Evolutionary conservation across 2,888 invertebrate species (phyloP), one percentile per base, ranked within the genome.

Genomic region (Brachyopa scutellaris): DNA sequence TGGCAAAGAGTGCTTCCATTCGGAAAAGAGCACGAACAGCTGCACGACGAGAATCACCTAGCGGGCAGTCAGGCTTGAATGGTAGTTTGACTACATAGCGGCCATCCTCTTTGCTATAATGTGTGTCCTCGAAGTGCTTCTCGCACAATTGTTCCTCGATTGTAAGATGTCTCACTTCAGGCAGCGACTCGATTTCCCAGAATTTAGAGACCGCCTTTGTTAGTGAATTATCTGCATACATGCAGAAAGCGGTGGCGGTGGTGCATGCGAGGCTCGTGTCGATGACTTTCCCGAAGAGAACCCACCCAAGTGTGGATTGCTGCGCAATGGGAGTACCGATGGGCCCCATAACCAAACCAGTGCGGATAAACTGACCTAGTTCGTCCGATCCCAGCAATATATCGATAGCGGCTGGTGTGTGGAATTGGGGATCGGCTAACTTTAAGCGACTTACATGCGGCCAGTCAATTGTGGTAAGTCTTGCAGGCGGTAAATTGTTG

Each of bases 341-440:
- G n/a, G n/a, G n/a, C n/a, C n/a, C n/a, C n/a, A n/a, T n/a, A n/a
- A n/a, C n/a, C n/a, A n/a, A n/a, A n/a, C n/a, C n/a, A 1, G 38
- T 7, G 11, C 29, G 64, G 1, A 79, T 15, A 40, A 83, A 45
- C 29, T 79, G 51, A 2, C 53, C 49, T 15, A 79, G 53, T 55
- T 69, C 78, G 19, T 84, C 77, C 21, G 74, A 66, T 17, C 84
- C 69, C 0, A 84, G 19, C n/a, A 84, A 42, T 11, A 70, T 70
- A 19, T 59, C 72, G 11, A 61, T 17, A 2, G 57, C 51, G 4
- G 59, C 59, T 9, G 70, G 53, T 9, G 62, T 66, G 19, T 72
- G 38, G 29, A 66, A 84, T 0, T 79, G 6, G 2, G 69, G 55
- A 55, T 83, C 84, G 6, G 84, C 84, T 15, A 84, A 57, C 1